These are phyloP conservation scores for Tetrapedia diversipes DNA, from an alignment of 2,888 invertebrate genomes.

Conservation along the genomic window DNA sequence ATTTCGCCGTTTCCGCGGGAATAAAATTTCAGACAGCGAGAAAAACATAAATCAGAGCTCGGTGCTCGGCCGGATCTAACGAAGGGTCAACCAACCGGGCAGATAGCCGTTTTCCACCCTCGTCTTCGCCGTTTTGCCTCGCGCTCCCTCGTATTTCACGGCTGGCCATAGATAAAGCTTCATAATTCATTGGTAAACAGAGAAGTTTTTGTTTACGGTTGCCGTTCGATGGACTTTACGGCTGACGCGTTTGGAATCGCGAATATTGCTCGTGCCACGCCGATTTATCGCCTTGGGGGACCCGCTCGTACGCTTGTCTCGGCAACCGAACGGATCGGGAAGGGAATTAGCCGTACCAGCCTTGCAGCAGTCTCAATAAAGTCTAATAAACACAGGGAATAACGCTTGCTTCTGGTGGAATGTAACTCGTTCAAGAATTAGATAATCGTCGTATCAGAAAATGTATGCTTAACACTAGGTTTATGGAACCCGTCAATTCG, in stretches of 20 bases:
- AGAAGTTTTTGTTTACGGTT: slow-evolving; percentile 58
- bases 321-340: no score
- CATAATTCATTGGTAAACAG: slow-evolving; percentile 49
- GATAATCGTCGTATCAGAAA: no score
- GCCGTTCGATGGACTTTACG: slow-evolving; percentile 30
- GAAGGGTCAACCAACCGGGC: slow-evolving; percentile 29
- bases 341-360: no score
- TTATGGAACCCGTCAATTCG: no score
- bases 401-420: no score
- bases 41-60: slow-evolving; percentile 36
- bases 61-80: slow-evolving; percentile 15
- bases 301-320: no score
- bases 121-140: slow-evolving; percentile 32
- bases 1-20: slow-evolving; percentile 3
- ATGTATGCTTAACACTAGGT: no score
- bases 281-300: slow-evolving; percentile 43
- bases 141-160: slow-evolving; percentile 16
- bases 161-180: slow-evolving; percentile 31
- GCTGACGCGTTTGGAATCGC: neutral
- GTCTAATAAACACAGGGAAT: no score
- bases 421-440: no score
- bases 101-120: slow-evolving; percentile 4
- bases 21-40: slow-evolving; percentile 33
- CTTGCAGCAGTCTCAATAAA: no score
- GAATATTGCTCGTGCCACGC: slow-evolving; percentile 25